Evolutionary conservation across 2,888 invertebrate species (phyloP), one percentile per base, ranked within the genome.

Genomic region (Eilema caniola): DNA sequence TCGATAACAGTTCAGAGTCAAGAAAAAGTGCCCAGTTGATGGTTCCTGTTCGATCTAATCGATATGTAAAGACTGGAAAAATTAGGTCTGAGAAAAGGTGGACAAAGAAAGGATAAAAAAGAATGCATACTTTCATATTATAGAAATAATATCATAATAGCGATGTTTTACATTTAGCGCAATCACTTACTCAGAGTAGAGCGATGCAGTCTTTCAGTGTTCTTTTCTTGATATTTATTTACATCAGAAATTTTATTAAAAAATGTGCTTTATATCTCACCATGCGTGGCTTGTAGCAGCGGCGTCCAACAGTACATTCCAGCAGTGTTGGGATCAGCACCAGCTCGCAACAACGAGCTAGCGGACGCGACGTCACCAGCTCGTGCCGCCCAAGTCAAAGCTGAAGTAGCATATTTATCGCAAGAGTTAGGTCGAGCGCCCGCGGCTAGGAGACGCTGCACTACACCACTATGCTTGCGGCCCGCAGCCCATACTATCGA

Each of bases 271-370:
- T 16, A 28, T 14, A 28, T 28, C 67, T 73, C 95, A 86, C 97
- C 97, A 83, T 96, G 96, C 1, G 97, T 96, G 31, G 97, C 97
- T 67, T 98, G 98, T 74, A 99, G 92, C 72, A 99, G 93, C 1
- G 99, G 97, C 3, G 99, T 99, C 99, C 99, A 99, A 31, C 99
- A 99, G 92, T 99, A 99, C 99, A 99, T 99, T 84, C 99, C 99
- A 73, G 98, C 97, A 37, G 97, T 97, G 90, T 99, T 99, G 7
- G 98, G 97, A 88, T 97, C 97, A 61, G 99, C 98, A 74, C 99
- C 99, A 72, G 98, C 97, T 80, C 97, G 97, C 63, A 99, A 92
- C 67, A 99, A 95, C 70, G 97, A 96, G 76, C 97, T 97, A 63
- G 98, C 98, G 41, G 99, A 97, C 74, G 97, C 97, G 10, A 96